Evolutionary conservation across 2,797 vertebrate species (phyloP).

Genomic region (Channallabes apus): DNA sequence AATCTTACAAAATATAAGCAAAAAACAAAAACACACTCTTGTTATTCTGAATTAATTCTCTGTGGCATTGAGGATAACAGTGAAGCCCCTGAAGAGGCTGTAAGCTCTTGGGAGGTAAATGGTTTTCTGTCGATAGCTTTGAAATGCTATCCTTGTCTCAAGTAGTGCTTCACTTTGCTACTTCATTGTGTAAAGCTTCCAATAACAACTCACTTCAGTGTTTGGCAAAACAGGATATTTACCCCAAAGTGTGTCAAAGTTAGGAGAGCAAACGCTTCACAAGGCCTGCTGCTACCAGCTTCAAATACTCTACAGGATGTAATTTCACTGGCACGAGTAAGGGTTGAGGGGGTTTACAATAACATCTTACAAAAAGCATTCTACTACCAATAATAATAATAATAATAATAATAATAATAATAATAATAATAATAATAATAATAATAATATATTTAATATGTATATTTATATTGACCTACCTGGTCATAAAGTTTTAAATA

Average conservation of each 20-base stretch:
- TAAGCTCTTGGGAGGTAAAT: conserved; percentile 74
- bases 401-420: not conserved
- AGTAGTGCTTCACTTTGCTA: conserved; percentile 79
- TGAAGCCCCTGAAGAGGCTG: conserved; percentile 71
- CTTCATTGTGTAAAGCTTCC: conserved; percentile 78
- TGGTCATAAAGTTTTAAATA: not conserved
- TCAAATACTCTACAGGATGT: conserved; percentile 38
- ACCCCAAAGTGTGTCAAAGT: conserved; percentile 51
- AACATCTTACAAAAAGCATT: not conserved
- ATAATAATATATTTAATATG: too few relatives aligned
- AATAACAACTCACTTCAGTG: conserved; percentile 77
- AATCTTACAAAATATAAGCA: conserved; percentile 62
- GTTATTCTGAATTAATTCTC: conserved; percentile 64
- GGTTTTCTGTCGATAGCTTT: conserved; percentile 67
- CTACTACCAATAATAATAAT: not conserved
- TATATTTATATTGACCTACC: not conserved
- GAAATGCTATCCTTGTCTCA: conserved; percentile 81
- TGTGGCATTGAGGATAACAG: conserved; percentile 64
- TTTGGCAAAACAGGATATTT: conserved; percentile 66
- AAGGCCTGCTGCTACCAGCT: conserved; percentile 24
- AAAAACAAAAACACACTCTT: conserved; percentile 62
- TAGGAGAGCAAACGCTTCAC: conserved; percentile 35
- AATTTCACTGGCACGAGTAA: not conserved
- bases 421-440: not conserved
- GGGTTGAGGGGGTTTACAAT: not conserved